phyloP scores from a whole-genome alignment of 2,113 vertebrate genomes.

The Semicossyphus pulcher region DNA sequence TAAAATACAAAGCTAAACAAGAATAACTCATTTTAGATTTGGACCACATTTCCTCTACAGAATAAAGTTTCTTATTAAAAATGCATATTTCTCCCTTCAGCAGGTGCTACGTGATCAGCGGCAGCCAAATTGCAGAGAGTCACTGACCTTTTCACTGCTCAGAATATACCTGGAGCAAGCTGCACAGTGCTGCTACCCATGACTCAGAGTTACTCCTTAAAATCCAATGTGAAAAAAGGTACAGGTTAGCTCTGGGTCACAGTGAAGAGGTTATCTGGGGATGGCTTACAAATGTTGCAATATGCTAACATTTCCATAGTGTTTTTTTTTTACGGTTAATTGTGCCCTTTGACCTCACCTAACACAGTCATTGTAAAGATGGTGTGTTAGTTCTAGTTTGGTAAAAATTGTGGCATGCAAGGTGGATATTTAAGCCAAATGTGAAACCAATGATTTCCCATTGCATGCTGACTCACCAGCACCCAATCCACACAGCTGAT shows the following conservation, averaged over 20 bases:
- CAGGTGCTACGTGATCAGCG: background rate
- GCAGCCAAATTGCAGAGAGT: background rate
- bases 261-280: background rate
- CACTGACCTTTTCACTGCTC: constrained; percentile 1
- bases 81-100: background rate
- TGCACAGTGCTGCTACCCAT: background rate
- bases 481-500: constrained; percentile 14
- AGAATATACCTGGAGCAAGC: background rate
- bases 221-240: constrained; percentile 14
- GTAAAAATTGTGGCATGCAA: background rate
- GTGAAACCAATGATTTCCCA: constrained; percentile 7
- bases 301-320: background rate
- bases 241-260: background rate
- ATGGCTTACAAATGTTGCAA: too few relatives aligned
- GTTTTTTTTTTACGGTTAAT: background rate
- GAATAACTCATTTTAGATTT: too few relatives aligned
- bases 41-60: background rate
- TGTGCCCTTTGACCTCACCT: background rate
- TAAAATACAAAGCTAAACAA: too few relatives aligned
- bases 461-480: background rate
- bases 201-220: background rate
- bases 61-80: constrained; percentile 12
- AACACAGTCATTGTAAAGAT: background rate
- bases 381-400: background rate
- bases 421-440: background rate